Percentiles rank a stretch among this genome's conserved stretches.
Conservation (phyloP, 2,113 vertebrate genomes). For the Lichenostomus cassidix region DNA sequence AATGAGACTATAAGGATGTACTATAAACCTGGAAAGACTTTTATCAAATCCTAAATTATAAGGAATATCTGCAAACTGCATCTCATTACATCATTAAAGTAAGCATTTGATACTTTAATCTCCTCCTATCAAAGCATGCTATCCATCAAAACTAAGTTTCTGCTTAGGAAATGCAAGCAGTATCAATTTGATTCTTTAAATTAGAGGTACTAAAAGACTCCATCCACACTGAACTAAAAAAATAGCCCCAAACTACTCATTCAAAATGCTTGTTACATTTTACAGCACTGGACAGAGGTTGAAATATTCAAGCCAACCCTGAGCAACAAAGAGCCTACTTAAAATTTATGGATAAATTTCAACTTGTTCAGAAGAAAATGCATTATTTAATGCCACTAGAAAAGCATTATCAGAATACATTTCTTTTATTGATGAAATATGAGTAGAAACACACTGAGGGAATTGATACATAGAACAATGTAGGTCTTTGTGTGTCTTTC, state of each 20-base stretch:
- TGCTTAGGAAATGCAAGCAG: background rate
- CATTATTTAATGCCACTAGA: background rate
- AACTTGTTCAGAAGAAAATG: background rate
- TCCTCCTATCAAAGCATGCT: background rate
- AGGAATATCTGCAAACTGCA: background rate
- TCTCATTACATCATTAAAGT: conserved; percentile 23
- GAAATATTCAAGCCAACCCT: background rate
- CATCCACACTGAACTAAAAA: background rate
- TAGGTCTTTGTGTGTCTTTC: background rate
- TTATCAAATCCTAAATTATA: background rate
- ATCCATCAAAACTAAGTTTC: background rate
- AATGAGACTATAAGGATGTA: background rate
- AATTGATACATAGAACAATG: background rate
- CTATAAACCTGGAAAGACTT: conserved; percentile 7
- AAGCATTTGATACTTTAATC: background rate
- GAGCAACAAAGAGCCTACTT: background rate
- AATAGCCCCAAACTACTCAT: background rate
- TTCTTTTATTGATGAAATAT: background rate
- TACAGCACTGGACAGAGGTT: conserved; percentile 44
- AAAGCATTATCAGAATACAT: conserved; percentile 3
- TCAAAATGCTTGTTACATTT: background rate
- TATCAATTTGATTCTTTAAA: background rate
- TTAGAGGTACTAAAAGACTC: background rate
- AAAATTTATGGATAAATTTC: conserved; percentile 13
- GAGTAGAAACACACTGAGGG: background rate